Conservation (phyloP, 2,888 invertebrate species). For the Leptopilina syphax region DNA sequence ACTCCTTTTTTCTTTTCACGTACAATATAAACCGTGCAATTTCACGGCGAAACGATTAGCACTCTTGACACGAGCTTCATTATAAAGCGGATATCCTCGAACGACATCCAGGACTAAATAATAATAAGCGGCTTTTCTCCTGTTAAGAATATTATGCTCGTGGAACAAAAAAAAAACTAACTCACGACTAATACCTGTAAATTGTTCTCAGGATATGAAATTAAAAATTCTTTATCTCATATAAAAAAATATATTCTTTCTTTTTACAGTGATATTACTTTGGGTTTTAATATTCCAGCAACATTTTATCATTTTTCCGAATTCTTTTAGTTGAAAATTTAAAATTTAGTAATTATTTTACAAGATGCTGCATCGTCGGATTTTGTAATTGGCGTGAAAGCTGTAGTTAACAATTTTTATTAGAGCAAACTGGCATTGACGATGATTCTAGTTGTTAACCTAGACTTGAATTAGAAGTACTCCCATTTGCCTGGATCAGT, state of each 20-base stretch:
- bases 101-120: conserved; percentile 32
- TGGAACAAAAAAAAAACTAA: background rate
- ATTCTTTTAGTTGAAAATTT: no score
- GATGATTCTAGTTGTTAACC: no score
- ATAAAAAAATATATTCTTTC: background rate
- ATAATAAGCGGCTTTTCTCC: conserved; percentile 31
- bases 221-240: conserved; percentile 20
- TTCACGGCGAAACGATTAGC: conserved; percentile 67
- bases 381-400: no score
- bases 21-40: conserved; percentile 43
- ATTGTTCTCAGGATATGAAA: conserved; percentile 5
- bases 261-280: background rate
- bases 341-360: no score
- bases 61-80: conserved; percentile 63
- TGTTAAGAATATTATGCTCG: background rate
- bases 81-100: conserved; percentile 38
- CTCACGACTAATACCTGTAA: conserved; percentile 5
- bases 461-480: no score
- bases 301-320: no score
- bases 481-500: no score
- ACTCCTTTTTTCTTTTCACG: conserved; percentile 8
- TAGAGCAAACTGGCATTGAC: no score
- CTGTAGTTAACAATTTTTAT: no score
- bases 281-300: background rate
- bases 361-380: no score